phyloP scores from a whole-genome alignment of 2,888 invertebrate species.

The Conistra vaccinii region DNA sequence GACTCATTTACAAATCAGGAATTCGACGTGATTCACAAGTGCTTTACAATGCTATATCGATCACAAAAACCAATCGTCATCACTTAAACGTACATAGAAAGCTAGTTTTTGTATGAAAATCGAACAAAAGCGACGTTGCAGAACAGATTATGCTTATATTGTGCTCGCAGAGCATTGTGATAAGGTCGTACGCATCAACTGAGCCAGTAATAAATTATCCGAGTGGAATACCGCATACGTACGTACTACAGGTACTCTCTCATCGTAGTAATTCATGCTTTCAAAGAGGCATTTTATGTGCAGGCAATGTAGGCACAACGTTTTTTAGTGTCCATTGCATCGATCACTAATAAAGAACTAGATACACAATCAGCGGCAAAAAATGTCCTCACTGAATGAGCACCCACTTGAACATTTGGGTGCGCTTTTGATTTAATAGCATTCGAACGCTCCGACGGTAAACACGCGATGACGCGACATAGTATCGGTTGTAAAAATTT shows the following conservation, averaged over 20 bases:
- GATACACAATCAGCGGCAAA: too few species aligned
- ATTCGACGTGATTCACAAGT: neutral
- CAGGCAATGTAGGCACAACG: neutral
- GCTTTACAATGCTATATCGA: neutral
- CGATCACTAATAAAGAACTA: too few species aligned
- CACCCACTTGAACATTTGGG: too few species aligned
- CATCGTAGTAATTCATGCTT: constrained; percentile 64
- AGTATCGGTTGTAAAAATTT: too few species aligned
- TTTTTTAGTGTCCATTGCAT: constrained; percentile 13
- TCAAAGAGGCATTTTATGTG: constrained; percentile 34
- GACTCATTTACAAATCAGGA: neutral
- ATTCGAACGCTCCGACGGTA: too few species aligned
- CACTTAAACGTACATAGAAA: constrained; percentile 40
- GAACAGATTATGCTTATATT: constrained; percentile 55
- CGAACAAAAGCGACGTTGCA: constrained; percentile 52
- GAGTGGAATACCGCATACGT: constrained; percentile 55
- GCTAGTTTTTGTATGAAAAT: constrained; percentile 34
- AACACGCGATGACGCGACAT: too few species aligned
- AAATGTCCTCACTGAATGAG: too few species aligned
- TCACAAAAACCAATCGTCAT: constrained; percentile 33
- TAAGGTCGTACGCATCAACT: constrained; percentile 58
- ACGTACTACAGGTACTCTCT: constrained; percentile 41
- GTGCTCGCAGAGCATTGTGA: constrained; percentile 55
- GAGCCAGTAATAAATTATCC: constrained; percentile 64
- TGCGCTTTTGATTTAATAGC: too few species aligned